Base-by-base conservation (phyloP, 2,888 invertebrate genomes). In the Aphrophora alni region DNA sequence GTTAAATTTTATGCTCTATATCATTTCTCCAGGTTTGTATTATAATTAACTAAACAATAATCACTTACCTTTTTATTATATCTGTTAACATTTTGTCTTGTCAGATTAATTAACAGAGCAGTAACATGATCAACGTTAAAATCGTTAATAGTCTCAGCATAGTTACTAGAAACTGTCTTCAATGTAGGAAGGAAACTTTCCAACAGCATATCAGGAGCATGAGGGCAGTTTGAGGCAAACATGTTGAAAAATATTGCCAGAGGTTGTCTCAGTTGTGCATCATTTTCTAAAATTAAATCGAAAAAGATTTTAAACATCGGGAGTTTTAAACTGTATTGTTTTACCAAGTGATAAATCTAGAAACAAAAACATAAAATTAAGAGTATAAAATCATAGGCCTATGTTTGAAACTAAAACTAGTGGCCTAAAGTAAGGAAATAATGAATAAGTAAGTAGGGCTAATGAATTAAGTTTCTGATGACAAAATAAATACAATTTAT, bases 141-240 rank as follows among this genome's bases (percentile, higher is more conserved):
- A 44, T 14, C 44, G 8, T 14, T 14, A 5, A 14, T 44, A 14
- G 44, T 44, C 12, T 44, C 44, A 14, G 5, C 44, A 44, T 10
- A 44, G 44, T 14, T 44, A 44, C 2, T 7, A 7, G 8, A 10
- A 44, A 44, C 5, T 14, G 17, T 14, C 26, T 91, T 90, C 0
- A 97, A 87, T 0, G 95, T 95, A 0, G 95, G 94, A 75, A 96
- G 86, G 17, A 97, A 92, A 3, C 95, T 93, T 86, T 92, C 92
- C 88, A 91, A 91, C 44, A 93, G 86, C 82, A 90, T 88, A 74
- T 90, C 89, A 82, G 92, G 92, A 27, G 93, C 92, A 0, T 91
- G 90, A 12, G 92, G 91, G 10, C 80, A 33, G 12, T 59, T 74
- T 2, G 86, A 87, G 0, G 90, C 89, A 85, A 90, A 92, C 0